A percentile compares a stretch with the other conserved stretches of the same genome.
phyloP scores from a whole-genome alignment of 2,888 invertebrate genomes.

The Campoplex capitator region DNA sequence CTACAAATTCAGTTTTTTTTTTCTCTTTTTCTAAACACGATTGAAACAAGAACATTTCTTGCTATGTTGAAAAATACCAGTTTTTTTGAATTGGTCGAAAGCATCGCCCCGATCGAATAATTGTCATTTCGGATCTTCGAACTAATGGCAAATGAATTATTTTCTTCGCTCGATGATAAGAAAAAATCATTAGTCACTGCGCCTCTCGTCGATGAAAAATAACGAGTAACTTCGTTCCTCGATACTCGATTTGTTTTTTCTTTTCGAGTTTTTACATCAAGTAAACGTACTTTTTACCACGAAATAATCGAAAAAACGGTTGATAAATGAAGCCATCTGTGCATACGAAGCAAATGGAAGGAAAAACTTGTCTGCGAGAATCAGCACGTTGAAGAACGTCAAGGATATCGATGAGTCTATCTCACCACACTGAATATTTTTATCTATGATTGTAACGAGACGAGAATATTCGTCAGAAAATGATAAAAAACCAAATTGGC shows the following conservation, averaged over 20 bases:
- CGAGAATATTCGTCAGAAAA: background rate
- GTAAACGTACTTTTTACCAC: background rate
- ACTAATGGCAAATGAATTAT: background rate
- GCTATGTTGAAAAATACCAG: background rate
- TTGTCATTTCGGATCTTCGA: background rate
- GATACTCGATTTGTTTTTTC: background rate
- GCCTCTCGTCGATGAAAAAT: no score
- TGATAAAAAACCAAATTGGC: conserved; percentile 3
- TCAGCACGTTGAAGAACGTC: background rate
- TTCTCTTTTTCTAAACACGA: no score
- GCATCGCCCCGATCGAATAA: background rate
- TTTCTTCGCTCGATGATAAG: background rate
- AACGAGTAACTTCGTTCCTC: background rate
- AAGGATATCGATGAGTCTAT: background rate
- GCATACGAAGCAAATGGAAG: background rate
- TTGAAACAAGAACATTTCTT: background rate
- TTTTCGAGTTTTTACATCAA: background rate
- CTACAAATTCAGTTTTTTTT: background rate
- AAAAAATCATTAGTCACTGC: background rate
- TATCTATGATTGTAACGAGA: background rate
- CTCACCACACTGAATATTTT: background rate
- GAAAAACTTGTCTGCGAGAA: background rate
- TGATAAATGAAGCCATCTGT: background rate
- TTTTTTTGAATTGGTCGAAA: background rate
- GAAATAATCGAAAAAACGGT: background rate